Percentiles rank a stretch among this genome's conserved stretches.
Conservation (phyloP, 2,113 vertebrate species). For the Corythoichthys intestinalis region DNA sequence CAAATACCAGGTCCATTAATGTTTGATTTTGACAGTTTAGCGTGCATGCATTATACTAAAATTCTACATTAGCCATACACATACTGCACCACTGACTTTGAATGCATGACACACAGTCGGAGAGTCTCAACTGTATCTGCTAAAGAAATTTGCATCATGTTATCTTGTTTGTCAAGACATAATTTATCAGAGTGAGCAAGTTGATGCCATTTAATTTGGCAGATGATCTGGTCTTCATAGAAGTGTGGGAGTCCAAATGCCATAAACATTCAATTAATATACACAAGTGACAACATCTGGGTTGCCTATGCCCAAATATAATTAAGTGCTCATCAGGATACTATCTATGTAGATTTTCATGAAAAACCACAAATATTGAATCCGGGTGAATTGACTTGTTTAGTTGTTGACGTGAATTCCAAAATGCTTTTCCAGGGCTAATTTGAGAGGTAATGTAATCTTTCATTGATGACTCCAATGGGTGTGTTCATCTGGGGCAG, state of each 20-base stretch:
- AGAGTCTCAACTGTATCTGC: background rate
- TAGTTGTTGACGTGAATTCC: background rate
- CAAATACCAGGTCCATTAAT: background rate
- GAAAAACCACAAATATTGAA: background rate
- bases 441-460: too few species aligned
- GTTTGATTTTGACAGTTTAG: background rate
- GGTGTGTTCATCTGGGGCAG: too few species aligned
- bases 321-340: background rate
- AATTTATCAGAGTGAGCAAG: background rate
- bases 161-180: background rate
- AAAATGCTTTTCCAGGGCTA: background rate
- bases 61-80: background rate
- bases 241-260: background rate
- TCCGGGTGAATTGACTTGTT: background rate
- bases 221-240: background rate
- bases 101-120: background rate
- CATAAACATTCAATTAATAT: background rate
- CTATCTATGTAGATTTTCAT: background rate
- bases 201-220: conserved; percentile 1
- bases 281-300: background rate
- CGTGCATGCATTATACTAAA: background rate
- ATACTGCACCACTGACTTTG: background rate
- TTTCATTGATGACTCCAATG: too few species aligned
- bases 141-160: background rate
- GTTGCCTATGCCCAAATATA: background rate